These are phyloP conservation scores for Potamarius usumacintae DNA, from an alignment of 2,113 vertebrate species.

Conservation along the genomic window DNA sequence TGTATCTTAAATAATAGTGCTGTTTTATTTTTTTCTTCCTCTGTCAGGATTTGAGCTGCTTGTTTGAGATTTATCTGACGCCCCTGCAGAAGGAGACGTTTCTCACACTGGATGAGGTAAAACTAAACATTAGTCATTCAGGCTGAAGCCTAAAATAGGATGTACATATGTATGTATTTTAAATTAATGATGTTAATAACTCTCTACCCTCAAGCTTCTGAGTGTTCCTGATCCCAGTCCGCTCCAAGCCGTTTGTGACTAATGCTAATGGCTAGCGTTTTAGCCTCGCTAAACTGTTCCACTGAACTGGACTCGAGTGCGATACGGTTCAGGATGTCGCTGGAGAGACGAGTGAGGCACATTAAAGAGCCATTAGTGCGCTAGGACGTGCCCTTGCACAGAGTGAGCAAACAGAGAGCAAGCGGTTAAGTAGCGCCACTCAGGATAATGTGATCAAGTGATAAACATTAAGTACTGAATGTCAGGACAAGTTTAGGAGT, in stretches of 20 bases:
- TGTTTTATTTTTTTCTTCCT: not conserved
- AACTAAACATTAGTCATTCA: conserved; percentile 9
- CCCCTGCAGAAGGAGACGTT: conserved; percentile 94
- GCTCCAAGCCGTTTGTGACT: not conserved
- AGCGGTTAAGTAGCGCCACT: not conserved
- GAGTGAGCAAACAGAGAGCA: conserved; percentile 44
- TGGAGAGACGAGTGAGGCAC: conserved; percentile 56
- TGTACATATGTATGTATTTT: not conserved
- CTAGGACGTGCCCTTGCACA: conserved; percentile 52
- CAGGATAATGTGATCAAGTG: conserved; percentile 19
- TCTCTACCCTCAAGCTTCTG: not conserved
- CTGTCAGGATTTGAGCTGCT: conserved; percentile 85
- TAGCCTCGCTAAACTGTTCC: not conserved
- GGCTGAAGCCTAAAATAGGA: not conserved
- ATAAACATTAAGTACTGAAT: not conserved
- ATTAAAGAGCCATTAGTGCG: conserved; percentile 68
- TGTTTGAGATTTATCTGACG: conserved; percentile 93
- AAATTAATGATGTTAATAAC: not conserved
- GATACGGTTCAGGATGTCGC: conserved; percentile 41
- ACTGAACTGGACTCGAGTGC: conserved; percentile 53
- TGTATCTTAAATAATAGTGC: not conserved
- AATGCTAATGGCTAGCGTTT: conserved; percentile 47
- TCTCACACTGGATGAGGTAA: conserved; percentile 92
- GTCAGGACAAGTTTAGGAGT: not conserved
- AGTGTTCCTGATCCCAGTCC: not conserved